Percentiles rank a stretch among this genome's conserved stretches.
Evolutionary conservation across 1,140 invertebrate species (phyloP).

Genomic region (Zaprionus ornatus): DNA sequence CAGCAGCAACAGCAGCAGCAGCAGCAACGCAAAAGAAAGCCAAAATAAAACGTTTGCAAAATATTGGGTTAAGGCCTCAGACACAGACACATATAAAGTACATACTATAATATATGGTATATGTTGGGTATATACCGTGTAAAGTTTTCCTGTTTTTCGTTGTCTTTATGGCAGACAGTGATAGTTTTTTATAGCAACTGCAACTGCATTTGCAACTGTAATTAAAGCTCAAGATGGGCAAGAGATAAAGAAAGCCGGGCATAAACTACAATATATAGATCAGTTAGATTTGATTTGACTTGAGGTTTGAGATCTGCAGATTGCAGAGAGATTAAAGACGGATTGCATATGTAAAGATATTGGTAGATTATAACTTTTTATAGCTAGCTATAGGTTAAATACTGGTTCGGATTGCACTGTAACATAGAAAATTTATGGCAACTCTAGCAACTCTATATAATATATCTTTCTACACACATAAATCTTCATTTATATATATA

Average conservation of each 20-base stretch:
- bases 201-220: constrained; percentile 5
- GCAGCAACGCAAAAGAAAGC: constrained; percentile 11
- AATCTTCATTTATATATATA: too few species aligned
- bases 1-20: constrained; percentile 29
- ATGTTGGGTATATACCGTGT: constrained; percentile 36
- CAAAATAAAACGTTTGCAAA: constrained; percentile 16
- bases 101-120: too few species aligned
- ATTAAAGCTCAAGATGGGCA: neutral
- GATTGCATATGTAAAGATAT: too few species aligned
- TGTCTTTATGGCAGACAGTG: neutral
- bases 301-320: neutral
- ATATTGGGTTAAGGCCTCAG: constrained; percentile 28
- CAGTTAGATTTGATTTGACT: too few species aligned
- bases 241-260: neutral
- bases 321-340: neutral
- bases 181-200: constrained; percentile 16
- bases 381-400: too few species aligned
- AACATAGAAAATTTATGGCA: too few species aligned
- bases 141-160: constrained; percentile 32
- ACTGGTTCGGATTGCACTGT: too few species aligned
- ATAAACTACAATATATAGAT: neutral
- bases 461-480: too few species aligned
- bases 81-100: neutral
- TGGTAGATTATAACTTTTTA: too few species aligned
- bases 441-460: too few species aligned